phyloP scores from a whole-genome alignment of 2,888 invertebrate genomes.

The Drosophila eohydei region DNA sequence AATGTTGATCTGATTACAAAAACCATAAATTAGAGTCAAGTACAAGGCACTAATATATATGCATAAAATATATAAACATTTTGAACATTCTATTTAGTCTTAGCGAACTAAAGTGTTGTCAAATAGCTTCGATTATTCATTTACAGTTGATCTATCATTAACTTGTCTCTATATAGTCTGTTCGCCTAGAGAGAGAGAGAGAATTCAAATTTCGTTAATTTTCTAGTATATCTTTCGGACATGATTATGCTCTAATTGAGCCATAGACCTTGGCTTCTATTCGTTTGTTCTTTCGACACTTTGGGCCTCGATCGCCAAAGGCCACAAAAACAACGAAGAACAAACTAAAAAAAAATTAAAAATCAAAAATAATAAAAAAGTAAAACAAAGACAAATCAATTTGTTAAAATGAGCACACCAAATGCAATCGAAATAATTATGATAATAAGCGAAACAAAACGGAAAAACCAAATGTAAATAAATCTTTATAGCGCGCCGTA shows the following conservation, averaged over 20 bases:
- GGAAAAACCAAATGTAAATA: neutral
- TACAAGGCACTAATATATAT: neutral
- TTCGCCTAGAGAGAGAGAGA: neutral
- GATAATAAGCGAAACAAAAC: constrained; percentile 33
- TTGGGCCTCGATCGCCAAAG: constrained; percentile 41
- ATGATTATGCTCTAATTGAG: constrained; percentile 56
- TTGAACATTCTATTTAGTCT: neutral
- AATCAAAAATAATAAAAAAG: constrained; percentile 4
- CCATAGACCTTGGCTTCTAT: constrained; percentile 47
- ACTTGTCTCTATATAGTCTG: too few species aligned
- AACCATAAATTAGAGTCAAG: constrained; percentile 2
- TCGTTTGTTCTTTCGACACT: constrained; percentile 44
- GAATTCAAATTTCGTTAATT: neutral
- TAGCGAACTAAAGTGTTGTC: neutral
- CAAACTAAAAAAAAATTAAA: constrained; percentile 3
- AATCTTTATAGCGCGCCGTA: too few species aligned
- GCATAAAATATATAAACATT: neutral
- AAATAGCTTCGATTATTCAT: neutral
- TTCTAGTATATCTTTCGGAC: constrained; percentile 18
- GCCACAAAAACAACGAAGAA: constrained; percentile 30
- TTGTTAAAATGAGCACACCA: constrained; percentile 52
- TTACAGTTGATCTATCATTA: neutral
- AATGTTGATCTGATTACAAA: constrained; percentile 13
- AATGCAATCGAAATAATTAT: constrained; percentile 59
- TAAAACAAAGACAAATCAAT: constrained; percentile 34